These are phyloP conservation scores for Amblyjoppa fuscipennis DNA, from an alignment of 2,888 invertebrate genomes.

Conservation along the genomic window DNA sequence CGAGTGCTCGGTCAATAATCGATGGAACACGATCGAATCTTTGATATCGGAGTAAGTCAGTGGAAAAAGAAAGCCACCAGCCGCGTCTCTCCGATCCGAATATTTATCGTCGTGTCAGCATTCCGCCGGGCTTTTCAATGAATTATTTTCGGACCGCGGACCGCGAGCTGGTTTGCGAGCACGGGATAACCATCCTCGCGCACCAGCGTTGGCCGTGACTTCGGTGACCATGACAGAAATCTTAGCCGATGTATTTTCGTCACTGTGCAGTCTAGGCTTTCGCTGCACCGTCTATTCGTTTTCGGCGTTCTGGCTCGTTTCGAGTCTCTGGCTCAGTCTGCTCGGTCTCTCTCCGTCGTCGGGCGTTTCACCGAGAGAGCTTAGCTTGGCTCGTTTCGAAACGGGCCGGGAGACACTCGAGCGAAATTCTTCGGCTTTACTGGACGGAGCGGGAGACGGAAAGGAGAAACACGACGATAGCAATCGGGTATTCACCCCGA, in stretches of 20 bases:
- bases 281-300: conserved; percentile 59
- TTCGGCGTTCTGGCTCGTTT: conserved; percentile 47
- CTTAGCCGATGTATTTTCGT: conserved; percentile 65
- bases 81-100: not conserved
- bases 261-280: conserved; percentile 34
- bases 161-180: not conserved
- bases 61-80: not conserved
- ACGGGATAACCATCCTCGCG: conserved; percentile 6
- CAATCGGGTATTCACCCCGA: conserved; percentile 66
- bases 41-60: conserved; percentile 13
- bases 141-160: conserved; percentile 50
- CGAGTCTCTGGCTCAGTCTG: conserved; percentile 47
- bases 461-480: conserved; percentile 59
- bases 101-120: not conserved
- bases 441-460: conserved; percentile 36
- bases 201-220: conserved; percentile 65
- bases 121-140: conserved; percentile 26
- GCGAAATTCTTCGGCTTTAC: conserved; percentile 66
- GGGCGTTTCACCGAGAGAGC: not conserved
- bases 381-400: conserved; percentile 52
- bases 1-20: not conserved
- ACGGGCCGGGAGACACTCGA: conserved; percentile 44
- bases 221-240: conserved; percentile 68
- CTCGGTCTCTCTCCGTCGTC: conserved; percentile 27
- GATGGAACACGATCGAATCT: conserved; percentile 19